Conservation (phyloP, 2,888 invertebrate species). For the Homarus gammarus region DNA sequence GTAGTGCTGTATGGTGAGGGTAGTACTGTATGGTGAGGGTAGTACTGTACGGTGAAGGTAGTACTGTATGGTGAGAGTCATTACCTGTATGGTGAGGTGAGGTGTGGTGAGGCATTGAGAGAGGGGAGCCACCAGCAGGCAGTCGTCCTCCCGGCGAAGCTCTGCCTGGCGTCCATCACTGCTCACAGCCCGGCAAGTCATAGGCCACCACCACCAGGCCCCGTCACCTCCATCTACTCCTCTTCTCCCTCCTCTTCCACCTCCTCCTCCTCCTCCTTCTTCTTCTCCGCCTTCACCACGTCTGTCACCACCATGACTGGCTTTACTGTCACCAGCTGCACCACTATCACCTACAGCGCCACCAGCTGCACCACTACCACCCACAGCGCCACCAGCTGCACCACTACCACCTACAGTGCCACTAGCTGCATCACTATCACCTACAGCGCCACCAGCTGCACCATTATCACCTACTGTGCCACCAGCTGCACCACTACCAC, state of each 20-base stretch:
- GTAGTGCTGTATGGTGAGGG: too few species aligned
- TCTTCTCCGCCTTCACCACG: too few species aligned
- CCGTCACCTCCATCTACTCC: neutral
- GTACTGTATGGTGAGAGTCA: neutral
- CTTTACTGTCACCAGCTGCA: neutral
- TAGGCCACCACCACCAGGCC: neutral
- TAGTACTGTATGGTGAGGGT: too few species aligned
- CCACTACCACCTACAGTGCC: neutral
- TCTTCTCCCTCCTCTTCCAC: neutral
- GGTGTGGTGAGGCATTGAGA: neutral
- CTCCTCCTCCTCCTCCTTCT: neutral
- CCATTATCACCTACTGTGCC: neutral
- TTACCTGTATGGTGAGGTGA: constrained; percentile 20
- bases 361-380: neutral
- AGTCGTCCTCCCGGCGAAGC: neutral
- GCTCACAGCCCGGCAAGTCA: neutral
- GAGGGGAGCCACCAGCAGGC: neutral
- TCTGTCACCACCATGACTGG: too few species aligned
- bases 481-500: neutral
- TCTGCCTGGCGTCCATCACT: constrained; percentile 2
- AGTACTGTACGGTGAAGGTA: too few species aligned
- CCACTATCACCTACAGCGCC: neutral
- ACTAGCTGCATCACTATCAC: neutral
- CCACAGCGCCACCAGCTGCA: too few species aligned
- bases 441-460: neutral